Evolutionary conservation across 2,888 invertebrate species (phyloP), one percentile per base, ranked within the genome.

Genomic region (Platerodrilus igneus): DNA sequence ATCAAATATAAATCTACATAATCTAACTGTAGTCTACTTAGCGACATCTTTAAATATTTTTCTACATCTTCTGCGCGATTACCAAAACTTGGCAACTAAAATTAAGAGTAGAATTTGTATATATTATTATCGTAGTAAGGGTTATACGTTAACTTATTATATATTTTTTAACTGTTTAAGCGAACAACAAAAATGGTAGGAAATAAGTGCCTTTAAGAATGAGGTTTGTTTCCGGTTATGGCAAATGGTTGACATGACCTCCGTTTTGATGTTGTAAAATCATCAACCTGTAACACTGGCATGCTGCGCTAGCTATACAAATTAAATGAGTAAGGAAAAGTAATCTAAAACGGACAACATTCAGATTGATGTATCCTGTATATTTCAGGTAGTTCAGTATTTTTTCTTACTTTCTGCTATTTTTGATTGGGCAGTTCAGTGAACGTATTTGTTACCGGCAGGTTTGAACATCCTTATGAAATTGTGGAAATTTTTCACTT

Each of bases 1-100:
- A 87, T 75, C 16, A 89, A 71, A 59, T 86, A 88, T 49, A 89
- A 72, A 56, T 90, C 88, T 2, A 89, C 70, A 59, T 87, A 88
- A 45, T 75, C 73, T 47, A 83, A 61, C 47, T 80, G 76, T 33
- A 89, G 66, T 23, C 71, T 75, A 34, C 72, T 58, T 25, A 89
- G 66, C 3, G 86, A 86, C 40, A 78, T 58, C 28, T 76, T 72
- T 17, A 85, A 59, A 57, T 78, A 86, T 48, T 75, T 76, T 48
- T 75, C 74, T 1, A 86, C 85, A 48, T 81, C 79, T 1, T 72
- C 70, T 2, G 81, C 74, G 34, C 82, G 71, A 60, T 83, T 85
- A 3, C 78, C 85, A 40, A 77, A 76, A 57, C 78, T 75, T 2
- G 85, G 85, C 21, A 85, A 72, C 83, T 84, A 47, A 69, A 68